A percentile compares a stretch with the other conserved stretches of the same genome.
These are phyloP conservation scores for Nemotelus pantherinus DNA, from an alignment of 2,888 invertebrate genomes.

Conservation along the genomic window DNA sequence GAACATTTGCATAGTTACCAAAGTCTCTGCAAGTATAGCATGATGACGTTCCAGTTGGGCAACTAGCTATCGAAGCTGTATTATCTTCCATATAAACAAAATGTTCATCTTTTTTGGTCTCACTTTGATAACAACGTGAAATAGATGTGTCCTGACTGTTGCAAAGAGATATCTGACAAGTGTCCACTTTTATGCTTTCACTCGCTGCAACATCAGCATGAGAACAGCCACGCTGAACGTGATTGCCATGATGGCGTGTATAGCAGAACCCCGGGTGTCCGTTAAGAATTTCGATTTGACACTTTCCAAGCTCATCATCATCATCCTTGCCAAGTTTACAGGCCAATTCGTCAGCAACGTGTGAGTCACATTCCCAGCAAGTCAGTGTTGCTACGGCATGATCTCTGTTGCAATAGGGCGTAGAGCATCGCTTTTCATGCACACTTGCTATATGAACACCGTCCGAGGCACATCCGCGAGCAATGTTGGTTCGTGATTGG, in stretches of 20 bases:
- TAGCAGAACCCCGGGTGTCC: constrained; percentile 23
- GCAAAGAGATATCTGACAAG: constrained; percentile 15
- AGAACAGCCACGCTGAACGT: constrained; percentile 29
- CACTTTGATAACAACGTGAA: constrained; percentile 1
- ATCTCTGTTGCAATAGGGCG: constrained; percentile 21
- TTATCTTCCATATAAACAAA: not conserved
- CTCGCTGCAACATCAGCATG: not conserved
- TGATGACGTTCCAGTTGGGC: constrained; percentile 12
- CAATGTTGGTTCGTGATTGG: not conserved
- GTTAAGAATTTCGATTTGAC: not conserved
- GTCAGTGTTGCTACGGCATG: not conserved
- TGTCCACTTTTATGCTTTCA: not conserved
- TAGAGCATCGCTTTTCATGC: not conserved
- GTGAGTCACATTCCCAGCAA: constrained; percentile 32
- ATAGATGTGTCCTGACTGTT: not conserved
- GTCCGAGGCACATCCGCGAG: constrained; percentile 18
- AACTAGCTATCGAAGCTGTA: not conserved
- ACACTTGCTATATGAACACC: not conserved
- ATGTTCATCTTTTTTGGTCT: not conserved
- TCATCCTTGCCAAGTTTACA: constrained; percentile 26
- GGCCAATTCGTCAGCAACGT: not conserved
- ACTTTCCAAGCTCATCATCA: constrained; percentile 15
- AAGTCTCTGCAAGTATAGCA: constrained; percentile 27
- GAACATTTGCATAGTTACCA: not conserved
- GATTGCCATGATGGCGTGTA: not conserved